These are phyloP conservation scores for Brachyopa scutellaris DNA, from an alignment of 2,888 invertebrate genomes.

Conservation along the genomic window DNA sequence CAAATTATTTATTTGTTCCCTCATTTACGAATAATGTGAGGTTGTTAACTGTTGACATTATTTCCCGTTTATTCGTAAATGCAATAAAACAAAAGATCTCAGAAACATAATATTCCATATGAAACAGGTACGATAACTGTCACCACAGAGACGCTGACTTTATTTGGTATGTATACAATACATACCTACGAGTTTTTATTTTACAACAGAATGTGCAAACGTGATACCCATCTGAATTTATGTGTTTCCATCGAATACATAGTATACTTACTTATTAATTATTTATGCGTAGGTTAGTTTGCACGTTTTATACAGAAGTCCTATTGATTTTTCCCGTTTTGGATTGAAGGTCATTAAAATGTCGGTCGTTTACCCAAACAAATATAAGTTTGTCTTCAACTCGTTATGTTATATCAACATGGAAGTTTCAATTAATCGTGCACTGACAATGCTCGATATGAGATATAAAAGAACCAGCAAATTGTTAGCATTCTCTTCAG, in stretches of 20 bases:
- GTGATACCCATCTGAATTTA: background rate
- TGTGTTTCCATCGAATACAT: no score
- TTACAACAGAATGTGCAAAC: no score
- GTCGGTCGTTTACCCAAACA: constrained; percentile 53
- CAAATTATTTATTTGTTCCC: no score
- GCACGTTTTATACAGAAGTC: background rate
- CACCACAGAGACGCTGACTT: constrained; percentile 18
- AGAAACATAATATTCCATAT: constrained; percentile 6
- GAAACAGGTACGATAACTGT: constrained; percentile 41
- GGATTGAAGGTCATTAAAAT: constrained; percentile 26
- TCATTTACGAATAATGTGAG: constrained; percentile 3
- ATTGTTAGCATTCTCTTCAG: constrained; percentile 44
- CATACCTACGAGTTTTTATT: no score
- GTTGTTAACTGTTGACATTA: background rate
- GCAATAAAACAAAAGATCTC: constrained; percentile 17
- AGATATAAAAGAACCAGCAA: constrained; percentile 18
- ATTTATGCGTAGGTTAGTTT: constrained; percentile 5
- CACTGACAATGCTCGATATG: background rate
- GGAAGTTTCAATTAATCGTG: constrained; percentile 29
- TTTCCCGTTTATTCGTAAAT: constrained; percentile 22
- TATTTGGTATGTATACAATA: constrained; percentile 8
- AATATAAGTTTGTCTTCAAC: constrained; percentile 17
- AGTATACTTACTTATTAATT: background rate
- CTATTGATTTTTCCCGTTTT: constrained; percentile 29
- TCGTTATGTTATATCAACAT: no score